Base-by-base conservation (phyloP, 2,888 invertebrate genomes). In the Dolichomitus sp. region DNA sequence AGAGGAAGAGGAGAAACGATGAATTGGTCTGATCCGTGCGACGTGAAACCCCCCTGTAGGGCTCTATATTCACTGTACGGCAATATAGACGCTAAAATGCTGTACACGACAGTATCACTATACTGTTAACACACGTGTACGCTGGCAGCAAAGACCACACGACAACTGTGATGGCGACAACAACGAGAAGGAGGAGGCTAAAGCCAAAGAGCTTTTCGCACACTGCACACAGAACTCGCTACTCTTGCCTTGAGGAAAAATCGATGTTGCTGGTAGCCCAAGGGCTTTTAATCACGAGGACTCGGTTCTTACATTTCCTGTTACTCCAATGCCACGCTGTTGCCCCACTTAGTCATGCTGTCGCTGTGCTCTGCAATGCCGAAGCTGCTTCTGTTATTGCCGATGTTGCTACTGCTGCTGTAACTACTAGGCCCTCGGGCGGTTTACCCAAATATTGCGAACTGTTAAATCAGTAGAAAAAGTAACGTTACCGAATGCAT, bases 261-360 rank as follows among this genome's bases (percentile, higher is more conserved):
- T 91, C 91, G 91, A 90, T 91, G 87, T 87, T 85, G 45, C 69
- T 48, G 23, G 66, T 65, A 81, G 90, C 91, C 89, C 86, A 78
- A 89, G 89, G 91, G 90, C 88, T 91, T 92, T 92, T 91, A 91
- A 92, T 92, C 92, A 91, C 86, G 66, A 84, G 84, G 84, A 74
- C 80, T 84, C 83, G 87, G 88, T 89, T 86, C 90, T 89, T 91
- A 90, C 89, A 90, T 92, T 92, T 92, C 90, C 90, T 87, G 75
- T 72, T 65, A 69, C 70, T 72, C 59, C 37, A 50, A 11, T 61
- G 7, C 54, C 48, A 48, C 17, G 48, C 48, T 48, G 48, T 48
- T 48, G 48, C 17, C 48, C 45, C 48, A 48, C 48, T 48, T 17
- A 48, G 48, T 48, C 48, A 17, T n/a, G 48, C 17, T 54, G 54